phyloP scores from a whole-genome alignment of 2,113 vertebrate species.

The Fukomys damarensis region DNA sequence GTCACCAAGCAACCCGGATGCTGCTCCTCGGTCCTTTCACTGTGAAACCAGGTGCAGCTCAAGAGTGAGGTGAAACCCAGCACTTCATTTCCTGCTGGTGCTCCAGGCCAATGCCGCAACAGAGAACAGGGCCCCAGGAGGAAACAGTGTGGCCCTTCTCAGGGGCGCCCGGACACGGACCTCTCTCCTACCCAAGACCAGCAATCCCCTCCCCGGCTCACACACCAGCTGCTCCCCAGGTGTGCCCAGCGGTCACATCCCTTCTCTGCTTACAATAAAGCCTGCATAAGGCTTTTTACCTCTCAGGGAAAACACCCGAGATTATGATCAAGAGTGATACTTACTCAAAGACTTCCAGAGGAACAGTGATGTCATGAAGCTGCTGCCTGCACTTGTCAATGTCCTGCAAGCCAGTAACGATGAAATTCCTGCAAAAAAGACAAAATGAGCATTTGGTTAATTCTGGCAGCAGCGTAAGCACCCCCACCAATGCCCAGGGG shows the following conservation, averaged over 20 bases:
- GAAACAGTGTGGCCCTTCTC: no score
- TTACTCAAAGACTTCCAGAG: slow-evolving; percentile 98
- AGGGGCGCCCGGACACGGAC: accelerated
- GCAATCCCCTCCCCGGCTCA: neutral
- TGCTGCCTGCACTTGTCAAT: slow-evolving; percentile 98
- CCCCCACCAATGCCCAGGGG: no score
- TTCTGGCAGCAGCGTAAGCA: accelerated
- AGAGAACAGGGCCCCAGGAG: accelerated
- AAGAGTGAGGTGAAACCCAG: no score
- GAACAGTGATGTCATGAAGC: slow-evolving; percentile 98
- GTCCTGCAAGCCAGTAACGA: slow-evolving; percentile 97
- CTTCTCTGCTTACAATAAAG: neutral
- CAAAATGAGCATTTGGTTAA: neutral
- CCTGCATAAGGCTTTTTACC: neutral
- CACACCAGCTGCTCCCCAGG: neutral
- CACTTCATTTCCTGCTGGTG: accelerated
- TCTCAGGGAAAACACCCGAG: neutral
- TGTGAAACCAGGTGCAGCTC: neutral
- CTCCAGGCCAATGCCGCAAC: accelerated
- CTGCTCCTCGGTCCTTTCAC: neutral
- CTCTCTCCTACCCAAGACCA: no score
- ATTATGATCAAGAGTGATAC: slow-evolving; percentile 72
- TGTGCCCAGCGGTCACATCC: neutral
- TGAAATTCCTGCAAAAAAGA: slow-evolving; percentile 91
- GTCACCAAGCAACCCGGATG: neutral